phyloP scores from a whole-genome alignment of 2,888 invertebrate species.

The Polydrusus pterygomalis region DNA sequence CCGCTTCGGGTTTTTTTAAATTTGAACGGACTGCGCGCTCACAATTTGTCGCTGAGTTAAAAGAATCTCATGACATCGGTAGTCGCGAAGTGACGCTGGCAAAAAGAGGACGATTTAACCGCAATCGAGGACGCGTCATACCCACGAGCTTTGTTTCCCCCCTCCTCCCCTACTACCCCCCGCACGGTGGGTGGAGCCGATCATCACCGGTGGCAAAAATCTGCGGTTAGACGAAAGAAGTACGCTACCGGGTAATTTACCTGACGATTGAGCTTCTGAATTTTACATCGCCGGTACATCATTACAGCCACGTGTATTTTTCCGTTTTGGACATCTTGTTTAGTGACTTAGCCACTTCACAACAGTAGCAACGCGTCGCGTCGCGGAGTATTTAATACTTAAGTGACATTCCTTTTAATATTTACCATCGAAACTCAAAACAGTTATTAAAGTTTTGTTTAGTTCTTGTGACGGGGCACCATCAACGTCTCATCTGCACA shows the following conservation, averaged over 20 bases:
- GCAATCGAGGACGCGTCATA: conserved; percentile 68
- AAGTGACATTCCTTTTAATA: conserved; percentile 11
- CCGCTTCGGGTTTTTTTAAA: conserved; percentile 42
- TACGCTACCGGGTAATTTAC: conserved; percentile 56
- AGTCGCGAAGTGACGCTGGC: conserved; percentile 72
- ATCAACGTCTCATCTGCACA: too few relatives aligned
- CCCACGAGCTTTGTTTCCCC: conserved; percentile 65
- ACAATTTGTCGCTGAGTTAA: conserved; percentile 73
- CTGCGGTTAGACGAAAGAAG: conserved; percentile 55
- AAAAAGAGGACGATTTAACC: conserved; percentile 70
- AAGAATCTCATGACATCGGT: conserved; percentile 73
- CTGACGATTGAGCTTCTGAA: conserved; percentile 55
- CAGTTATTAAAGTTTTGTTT: neutral
- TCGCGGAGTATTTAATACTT: conserved; percentile 54
- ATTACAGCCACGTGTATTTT: conserved; percentile 46
- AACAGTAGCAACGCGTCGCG: conserved; percentile 62
- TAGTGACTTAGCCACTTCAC: conserved; percentile 26
- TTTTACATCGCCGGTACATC: conserved; percentile 53
- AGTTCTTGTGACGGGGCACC: too few relatives aligned
- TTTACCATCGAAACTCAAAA: neutral
- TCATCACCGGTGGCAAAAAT: conserved; percentile 54
- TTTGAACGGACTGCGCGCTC: conserved; percentile 69
- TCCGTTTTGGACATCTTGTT: conserved; percentile 23
- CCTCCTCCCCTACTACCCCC: conserved; percentile 72
- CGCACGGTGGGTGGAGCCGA: conserved; percentile 65